These are phyloP conservation scores for Ptiloglossa arizonensis DNA, from an alignment of 1,140 invertebrate species.

Conservation along the genomic window DNA sequence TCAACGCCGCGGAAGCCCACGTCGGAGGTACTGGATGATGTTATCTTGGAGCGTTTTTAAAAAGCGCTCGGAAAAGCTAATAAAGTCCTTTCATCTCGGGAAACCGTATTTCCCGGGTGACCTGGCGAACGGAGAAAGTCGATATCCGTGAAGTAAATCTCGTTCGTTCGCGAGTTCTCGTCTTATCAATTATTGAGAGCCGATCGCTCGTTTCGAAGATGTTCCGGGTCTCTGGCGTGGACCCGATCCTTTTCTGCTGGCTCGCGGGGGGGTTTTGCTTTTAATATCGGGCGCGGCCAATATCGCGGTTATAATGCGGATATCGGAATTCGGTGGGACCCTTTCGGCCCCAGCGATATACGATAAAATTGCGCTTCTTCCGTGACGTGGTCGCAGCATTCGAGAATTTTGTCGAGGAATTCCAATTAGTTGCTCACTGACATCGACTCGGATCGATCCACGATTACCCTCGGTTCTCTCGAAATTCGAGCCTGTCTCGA, in stretches of 20 bases:
- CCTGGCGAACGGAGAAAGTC: background rate
- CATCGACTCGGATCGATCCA: conserved; percentile 38
- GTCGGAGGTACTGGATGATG: background rate
- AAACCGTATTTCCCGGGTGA: background rate
- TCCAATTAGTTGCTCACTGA: conserved; percentile 62
- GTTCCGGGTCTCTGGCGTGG: background rate
- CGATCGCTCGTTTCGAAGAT: background rate
- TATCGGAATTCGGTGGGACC: conserved; percentile 37
- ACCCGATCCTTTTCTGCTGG: background rate
- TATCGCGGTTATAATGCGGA: conserved; percentile 21
- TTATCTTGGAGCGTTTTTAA: conserved; percentile 6
- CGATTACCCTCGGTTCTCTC: background rate
- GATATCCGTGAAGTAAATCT: background rate
- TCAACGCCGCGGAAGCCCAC: background rate
- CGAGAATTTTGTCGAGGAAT: conserved; percentile 71
- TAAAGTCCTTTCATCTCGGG: conserved; percentile 17
- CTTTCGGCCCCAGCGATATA: conserved; percentile 29
- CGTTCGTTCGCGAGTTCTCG: background rate
- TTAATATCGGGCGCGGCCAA: conserved; percentile 22
- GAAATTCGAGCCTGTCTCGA: background rate
- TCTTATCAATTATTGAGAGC: conserved; percentile 6
- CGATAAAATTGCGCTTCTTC: conserved; percentile 52
- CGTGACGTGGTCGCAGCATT: conserved; percentile 60
- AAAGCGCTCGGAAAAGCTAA: background rate
- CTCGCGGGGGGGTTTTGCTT: background rate